Conservation (phyloP, 2,113 vertebrate genomes). For the Sturnira hondurensis region DNA sequence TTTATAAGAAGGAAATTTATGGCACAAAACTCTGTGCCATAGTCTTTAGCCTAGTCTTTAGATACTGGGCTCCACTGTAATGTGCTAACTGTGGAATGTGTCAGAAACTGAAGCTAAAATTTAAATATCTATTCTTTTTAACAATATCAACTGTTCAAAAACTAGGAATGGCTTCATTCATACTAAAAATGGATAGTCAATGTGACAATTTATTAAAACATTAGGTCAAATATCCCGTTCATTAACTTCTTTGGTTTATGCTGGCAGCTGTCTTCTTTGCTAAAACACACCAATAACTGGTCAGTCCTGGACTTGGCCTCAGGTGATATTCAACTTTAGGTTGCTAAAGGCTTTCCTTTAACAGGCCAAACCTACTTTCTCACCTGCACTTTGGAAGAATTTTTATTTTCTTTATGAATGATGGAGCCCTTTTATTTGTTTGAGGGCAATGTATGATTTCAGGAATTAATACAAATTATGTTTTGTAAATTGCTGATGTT, state of each 20-base stretch:
- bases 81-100: not conserved
- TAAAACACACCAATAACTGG: not conserved
- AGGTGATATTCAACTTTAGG: not conserved
- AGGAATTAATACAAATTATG: not conserved
- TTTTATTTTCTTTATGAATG: not conserved
- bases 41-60: not conserved
- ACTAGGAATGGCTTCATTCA: not conserved
- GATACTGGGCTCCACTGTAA: not conserved
- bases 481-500: not conserved
- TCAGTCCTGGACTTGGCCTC: not conserved
- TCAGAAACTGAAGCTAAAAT: not conserved
- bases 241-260: not conserved
- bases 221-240: not conserved
- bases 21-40: not conserved
- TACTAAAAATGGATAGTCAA: not conserved
- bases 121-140: not conserved
- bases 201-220: not conserved
- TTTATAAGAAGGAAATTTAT: not conserved
- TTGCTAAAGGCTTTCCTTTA: not conserved
- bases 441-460: not conserved
- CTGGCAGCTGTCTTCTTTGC: not conserved
- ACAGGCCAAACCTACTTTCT: not conserved
- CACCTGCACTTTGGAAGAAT: not conserved
- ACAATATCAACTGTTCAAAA: not conserved
- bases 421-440: not conserved